Evolutionary conservation across 2,888 invertebrate genomes (phyloP).

Genomic region (Lobophora halterata): DNA sequence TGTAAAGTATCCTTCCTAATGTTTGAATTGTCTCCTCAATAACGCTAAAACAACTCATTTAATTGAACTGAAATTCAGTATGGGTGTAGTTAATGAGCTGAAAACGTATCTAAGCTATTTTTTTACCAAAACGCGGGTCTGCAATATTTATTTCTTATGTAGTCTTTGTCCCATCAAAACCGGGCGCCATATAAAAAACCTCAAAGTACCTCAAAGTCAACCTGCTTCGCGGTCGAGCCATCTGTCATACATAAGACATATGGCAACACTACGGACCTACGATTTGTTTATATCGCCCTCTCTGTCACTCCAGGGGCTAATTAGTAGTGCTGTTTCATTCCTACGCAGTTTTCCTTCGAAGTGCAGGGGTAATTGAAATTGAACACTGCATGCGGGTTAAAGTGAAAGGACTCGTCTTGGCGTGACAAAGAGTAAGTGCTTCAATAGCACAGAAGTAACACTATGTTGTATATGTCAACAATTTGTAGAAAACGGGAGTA

Average conservation of each 20-base stretch:
- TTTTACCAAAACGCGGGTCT: background rate
- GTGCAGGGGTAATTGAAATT: slow-evolving; percentile 71
- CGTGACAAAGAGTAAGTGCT: slow-evolving; percentile 52
- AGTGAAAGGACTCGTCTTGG: slow-evolving; percentile 67
- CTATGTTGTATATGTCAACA: too few relatives aligned
- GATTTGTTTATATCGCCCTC: slow-evolving; percentile 69
- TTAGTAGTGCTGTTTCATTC: slow-evolving; percentile 40
- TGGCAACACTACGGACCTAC: slow-evolving; percentile 63
- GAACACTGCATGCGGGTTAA: slow-evolving; percentile 73
- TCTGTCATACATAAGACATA: slow-evolving; percentile 71
- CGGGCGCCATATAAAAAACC: slow-evolving; percentile 13
- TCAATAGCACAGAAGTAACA: slow-evolving; percentile 4
- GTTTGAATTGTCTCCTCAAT: too few relatives aligned
- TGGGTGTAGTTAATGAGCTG: too few relatives aligned
- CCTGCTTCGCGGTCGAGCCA: slow-evolving; percentile 64
- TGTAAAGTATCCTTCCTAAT: too few relatives aligned
- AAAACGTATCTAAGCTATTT: too few relatives aligned
- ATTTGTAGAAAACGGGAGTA: too few relatives aligned
- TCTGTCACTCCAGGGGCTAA: slow-evolving; percentile 35
- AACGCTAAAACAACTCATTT: too few relatives aligned
- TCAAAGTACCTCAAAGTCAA: slow-evolving; percentile 52
- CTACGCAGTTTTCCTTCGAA: slow-evolving; percentile 63
- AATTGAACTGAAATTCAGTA: too few relatives aligned
- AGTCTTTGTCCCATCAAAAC: slow-evolving; percentile 11
- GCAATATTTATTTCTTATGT: too few relatives aligned